phyloP scores from a whole-genome alignment of 2,888 invertebrate species.

The Cinara cedri region DNA sequence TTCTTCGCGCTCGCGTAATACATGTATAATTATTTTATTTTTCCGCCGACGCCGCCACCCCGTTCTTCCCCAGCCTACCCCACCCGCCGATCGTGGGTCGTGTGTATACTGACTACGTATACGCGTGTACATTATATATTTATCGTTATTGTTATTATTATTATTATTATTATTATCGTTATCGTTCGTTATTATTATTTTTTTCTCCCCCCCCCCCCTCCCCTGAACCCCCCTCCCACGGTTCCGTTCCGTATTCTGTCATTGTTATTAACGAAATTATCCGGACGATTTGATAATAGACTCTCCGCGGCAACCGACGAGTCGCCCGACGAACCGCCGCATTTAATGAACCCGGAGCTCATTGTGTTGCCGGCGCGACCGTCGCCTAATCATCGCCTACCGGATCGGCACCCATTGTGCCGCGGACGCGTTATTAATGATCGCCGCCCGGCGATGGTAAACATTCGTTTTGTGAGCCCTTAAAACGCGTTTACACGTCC shows the following conservation, averaged over 20 bases:
- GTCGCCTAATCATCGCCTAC: slow-evolving; percentile 56
- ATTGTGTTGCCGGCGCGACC: slow-evolving; percentile 52
- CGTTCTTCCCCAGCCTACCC: too few relatives aligned
- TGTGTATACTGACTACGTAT: too few relatives aligned
- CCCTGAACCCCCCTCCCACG: slow-evolving; percentile 7
- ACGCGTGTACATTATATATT: too few relatives aligned
- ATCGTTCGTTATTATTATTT: slow-evolving; percentile 41
- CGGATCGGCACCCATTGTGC: slow-evolving; percentile 55
- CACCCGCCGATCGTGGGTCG: too few relatives aligned
- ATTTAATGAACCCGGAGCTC: slow-evolving; percentile 55
- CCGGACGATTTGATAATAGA: slow-evolving; percentile 57
- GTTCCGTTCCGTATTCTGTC: too few relatives aligned
- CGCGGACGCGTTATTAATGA: slow-evolving; percentile 54
- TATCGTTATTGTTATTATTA: slow-evolving; percentile 23
- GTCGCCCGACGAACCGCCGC: slow-evolving; percentile 50
- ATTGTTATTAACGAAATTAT: slow-evolving; percentile 57
- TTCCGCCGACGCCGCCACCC: not conserved
- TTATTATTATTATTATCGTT: slow-evolving; percentile 30
- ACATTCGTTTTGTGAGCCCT: slow-evolving; percentile 57
- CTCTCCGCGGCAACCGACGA: slow-evolving; percentile 48
- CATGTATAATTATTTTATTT: slow-evolving; percentile 49
- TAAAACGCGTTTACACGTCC: slow-evolving; percentile 49
- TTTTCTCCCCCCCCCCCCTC: not conserved
- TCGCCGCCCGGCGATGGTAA: slow-evolving; percentile 40
- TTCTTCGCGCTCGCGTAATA: not conserved